phyloP scores from a whole-genome alignment of 2,113 vertebrate species.

The Stegostoma tigrinum region DNA sequence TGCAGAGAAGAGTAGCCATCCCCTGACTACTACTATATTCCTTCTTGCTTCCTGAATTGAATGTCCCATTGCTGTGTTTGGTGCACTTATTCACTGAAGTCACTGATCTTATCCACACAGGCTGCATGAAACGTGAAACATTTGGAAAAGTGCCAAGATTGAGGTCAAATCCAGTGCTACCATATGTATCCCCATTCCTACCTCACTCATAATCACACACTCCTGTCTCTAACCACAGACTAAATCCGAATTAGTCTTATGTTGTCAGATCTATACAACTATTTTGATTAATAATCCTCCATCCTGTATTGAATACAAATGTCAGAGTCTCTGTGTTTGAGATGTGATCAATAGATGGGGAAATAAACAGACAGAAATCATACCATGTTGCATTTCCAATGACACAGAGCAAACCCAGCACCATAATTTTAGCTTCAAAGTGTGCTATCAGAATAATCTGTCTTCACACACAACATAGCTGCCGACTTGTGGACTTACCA shows the following conservation, averaged over 20 bases:
- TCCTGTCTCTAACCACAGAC: too few relatives aligned
- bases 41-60: too few relatives aligned
- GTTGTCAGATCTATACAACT: background rate
- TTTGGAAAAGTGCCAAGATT: too few relatives aligned
- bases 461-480: background rate
- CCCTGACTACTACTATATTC: too few relatives aligned
- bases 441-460: background rate
- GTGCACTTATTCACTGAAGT: too few relatives aligned
- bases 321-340: background rate
- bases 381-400: background rate
- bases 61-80: too few relatives aligned
- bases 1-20: too few relatives aligned
- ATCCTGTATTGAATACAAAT: background rate
- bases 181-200: too few relatives aligned
- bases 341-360: background rate
- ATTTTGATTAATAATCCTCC: background rate
- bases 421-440: background rate
- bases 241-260: background rate
- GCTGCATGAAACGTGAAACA: too few relatives aligned
- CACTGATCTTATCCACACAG: too few relatives aligned
- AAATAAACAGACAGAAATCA: background rate
- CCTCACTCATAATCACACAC: too few relatives aligned
- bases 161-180: too few relatives aligned
- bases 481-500: background rate
- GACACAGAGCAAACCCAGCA: background rate